phyloP scores from a whole-genome alignment of 2,797 vertebrate genomes.

The Micrastur ruficollis region DNA sequence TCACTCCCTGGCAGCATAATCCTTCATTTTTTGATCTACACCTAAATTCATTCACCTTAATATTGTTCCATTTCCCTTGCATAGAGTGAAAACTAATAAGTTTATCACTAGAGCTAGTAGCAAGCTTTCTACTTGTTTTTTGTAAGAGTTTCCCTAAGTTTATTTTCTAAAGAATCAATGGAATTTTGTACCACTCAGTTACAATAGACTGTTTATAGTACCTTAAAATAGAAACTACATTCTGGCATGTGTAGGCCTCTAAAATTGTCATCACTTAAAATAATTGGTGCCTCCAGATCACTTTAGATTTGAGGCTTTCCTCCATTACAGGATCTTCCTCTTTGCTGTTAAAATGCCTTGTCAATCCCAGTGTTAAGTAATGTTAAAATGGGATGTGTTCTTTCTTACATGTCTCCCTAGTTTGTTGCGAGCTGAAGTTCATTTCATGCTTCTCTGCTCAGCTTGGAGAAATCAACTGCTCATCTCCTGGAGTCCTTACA shows the following conservation, averaged over 20 bases:
- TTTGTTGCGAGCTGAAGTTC: slow-evolving; percentile 1
- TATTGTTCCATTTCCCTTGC: slow-evolving; percentile 66
- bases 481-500: not conserved
- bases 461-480: slow-evolving; percentile 39
- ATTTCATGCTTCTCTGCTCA: slow-evolving; percentile 28
- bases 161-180: slow-evolving; percentile 45
- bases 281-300: slow-evolving; percentile 4
- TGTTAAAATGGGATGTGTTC: not conserved
- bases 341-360: not conserved
- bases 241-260: slow-evolving; percentile 29
- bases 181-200: slow-evolving; percentile 15
- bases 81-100: slow-evolving; percentile 63
- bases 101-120: slow-evolving; percentile 61
- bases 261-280: slow-evolving; percentile 14
- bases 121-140: slow-evolving; percentile 63
- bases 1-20: slow-evolving; percentile 58
- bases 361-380: not conserved
- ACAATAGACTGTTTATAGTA: slow-evolving; percentile 12
- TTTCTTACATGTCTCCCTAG: not conserved
- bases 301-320: slow-evolving; percentile 3
- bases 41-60: slow-evolving; percentile 67
- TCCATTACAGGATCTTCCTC: not conserved
- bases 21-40: slow-evolving; percentile 65
- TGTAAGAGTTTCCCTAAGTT: slow-evolving; percentile 26
- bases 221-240: slow-evolving; percentile 45